Evolutionary conservation across 1,140 invertebrate species (phyloP), one percentile per base, ranked within the genome.

Genomic region (Bombus turneri): DNA sequence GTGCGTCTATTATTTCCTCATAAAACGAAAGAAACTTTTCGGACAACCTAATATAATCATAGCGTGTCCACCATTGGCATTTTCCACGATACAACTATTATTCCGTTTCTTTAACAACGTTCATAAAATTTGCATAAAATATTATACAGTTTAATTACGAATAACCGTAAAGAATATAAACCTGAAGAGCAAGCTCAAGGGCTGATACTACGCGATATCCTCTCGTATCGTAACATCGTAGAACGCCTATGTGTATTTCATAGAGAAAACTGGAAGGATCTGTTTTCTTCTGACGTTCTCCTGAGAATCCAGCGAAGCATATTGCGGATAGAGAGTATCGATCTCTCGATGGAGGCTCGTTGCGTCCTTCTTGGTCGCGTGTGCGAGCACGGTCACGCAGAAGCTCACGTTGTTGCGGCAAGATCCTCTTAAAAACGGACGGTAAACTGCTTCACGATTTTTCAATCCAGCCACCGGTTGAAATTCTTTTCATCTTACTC

Each of bases 241-340:
- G 39, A 4, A 41, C n/a, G 41, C 22, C 18, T 22, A 22, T 53
- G 66, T 37, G 18, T 68, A 68, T 68, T 47, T 57, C 62, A 25
- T 12, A 8, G 3, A 39, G 22, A 39, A 9, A 43, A 18, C 34
- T 41, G 31, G 10, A 43, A 41, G 41, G 25, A 69, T n/a, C 8
- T 28, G n/a, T 8, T 34, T 18, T 3, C 18, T 5, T 34, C 25
- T 4, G n/a, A 2, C 9, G 47, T 37, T 85, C 77, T 34, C 13
- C 37, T 41, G 47, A 80, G 76, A 37, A 79, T 68, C 57, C 64
- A 41, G 25, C 68, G 79, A 41, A 86, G 72, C 85, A 81, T 87
- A 88, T 86, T 83, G 77, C 80, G 66, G 72, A 80, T 37, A 78
- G 74, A 75, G 66, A 86, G 85, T 84, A 89, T 86, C 84, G 84